Evolutionary conservation across 2,888 invertebrate genomes (phyloP).

Genomic region (Agrypnus murinus): DNA sequence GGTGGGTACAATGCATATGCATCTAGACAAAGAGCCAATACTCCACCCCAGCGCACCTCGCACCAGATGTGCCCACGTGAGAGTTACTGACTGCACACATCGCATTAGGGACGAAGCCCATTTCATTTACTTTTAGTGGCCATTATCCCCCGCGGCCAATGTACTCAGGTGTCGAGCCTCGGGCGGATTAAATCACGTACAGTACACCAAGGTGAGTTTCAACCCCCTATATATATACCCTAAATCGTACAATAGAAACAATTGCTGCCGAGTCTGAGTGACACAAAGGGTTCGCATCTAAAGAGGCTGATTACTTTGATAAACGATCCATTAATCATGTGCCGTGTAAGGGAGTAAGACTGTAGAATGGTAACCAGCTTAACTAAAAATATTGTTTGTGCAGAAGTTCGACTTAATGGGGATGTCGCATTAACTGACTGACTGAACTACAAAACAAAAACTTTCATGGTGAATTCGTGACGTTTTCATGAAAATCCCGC

Average conservation of each 20-base stretch:
- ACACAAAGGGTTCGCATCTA: slow-evolving; percentile 61
- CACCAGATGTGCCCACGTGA: slow-evolving; percentile 71
- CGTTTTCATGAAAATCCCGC: no score
- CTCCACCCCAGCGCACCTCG: slow-evolving; percentile 59
- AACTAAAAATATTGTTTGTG: slow-evolving; percentile 25
- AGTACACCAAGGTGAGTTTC: slow-evolving; percentile 46
- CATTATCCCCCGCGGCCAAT: slow-evolving; percentile 69
- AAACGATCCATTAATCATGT: slow-evolving; percentile 69
- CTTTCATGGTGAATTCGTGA: no score
- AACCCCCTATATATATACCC: slow-evolving; percentile 45
- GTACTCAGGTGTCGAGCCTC: slow-evolving; percentile 71
- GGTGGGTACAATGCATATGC: slow-evolving; percentile 71
- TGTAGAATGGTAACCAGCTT: slow-evolving; percentile 27
- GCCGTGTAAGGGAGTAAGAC: slow-evolving; percentile 39
- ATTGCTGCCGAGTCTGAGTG: slow-evolving; percentile 62
- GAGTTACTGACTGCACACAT: slow-evolving; percentile 58
- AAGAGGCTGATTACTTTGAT: slow-evolving; percentile 70
- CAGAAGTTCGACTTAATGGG: slow-evolving; percentile 2
- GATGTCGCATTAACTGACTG: slow-evolving; percentile 7
- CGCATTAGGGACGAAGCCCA: slow-evolving; percentile 63
- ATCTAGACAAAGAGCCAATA: slow-evolving; percentile 68
- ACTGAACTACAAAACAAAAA: background rate
- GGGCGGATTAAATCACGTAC: slow-evolving; percentile 72
- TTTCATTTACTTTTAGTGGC: slow-evolving; percentile 71
- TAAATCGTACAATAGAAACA: slow-evolving; percentile 65